phyloP scores from a whole-genome alignment of 2,113 vertebrate genomes.

The Microcebus ravelobensis region DNA sequence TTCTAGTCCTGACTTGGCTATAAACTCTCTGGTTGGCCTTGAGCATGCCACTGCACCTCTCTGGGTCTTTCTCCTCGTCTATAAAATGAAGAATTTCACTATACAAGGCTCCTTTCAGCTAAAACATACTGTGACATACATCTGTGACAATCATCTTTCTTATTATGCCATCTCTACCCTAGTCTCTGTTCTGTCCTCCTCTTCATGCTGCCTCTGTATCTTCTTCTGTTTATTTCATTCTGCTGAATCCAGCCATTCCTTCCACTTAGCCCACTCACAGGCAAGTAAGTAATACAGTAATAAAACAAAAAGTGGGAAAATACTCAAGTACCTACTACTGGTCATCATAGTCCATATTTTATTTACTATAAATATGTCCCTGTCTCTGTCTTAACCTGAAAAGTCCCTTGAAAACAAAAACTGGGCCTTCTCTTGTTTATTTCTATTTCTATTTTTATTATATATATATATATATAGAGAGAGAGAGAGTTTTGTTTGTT shows the following conservation, averaged over 20 bases:
- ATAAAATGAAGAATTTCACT: not conserved
- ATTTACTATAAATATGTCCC: not conserved
- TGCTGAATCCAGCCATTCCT: not conserved
- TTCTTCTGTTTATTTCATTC: not conserved
- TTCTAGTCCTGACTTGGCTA: not conserved
- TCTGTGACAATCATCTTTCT: not conserved
- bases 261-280: not conserved
- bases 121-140: not conserved
- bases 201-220: not conserved
- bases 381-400: conserved; percentile 11
- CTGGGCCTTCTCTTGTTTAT: conserved; percentile 5
- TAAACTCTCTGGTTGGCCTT: not conserved
- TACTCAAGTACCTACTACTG: not conserved
- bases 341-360: not conserved
- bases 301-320: not conserved
- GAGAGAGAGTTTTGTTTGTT: too few relatives aligned
- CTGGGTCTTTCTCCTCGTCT: not conserved
- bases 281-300: not conserved
- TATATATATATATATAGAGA: too few relatives aligned
- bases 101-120: not conserved
- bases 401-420: conserved; percentile 13
- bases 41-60: not conserved
- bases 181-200: not conserved
- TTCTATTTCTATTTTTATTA: not conserved
- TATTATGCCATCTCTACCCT: not conserved